Evolutionary conservation across 1,140 invertebrate species (phyloP).

Genomic region (Cyrtorhinus lividipennis): DNA sequence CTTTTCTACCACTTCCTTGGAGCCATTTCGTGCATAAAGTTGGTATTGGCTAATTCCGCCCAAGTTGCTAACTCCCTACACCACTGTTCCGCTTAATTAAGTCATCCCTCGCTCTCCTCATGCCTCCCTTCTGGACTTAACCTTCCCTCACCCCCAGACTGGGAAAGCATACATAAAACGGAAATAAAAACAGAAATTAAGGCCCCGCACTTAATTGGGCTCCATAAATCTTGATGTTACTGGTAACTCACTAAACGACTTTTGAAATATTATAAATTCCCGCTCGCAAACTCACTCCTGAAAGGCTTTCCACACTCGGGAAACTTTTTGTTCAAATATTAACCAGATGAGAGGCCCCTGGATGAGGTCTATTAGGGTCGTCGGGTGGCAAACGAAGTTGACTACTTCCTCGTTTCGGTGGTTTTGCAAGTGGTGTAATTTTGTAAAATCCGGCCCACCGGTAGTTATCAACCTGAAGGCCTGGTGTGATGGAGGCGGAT

Average conservation of each 20-base stretch:
- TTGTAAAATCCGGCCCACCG: too few relatives aligned
- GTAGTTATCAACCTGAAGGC: too few relatives aligned
- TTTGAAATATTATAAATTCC: slow-evolving; percentile 13
- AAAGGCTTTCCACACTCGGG: not conserved
- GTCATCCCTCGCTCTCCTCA: slow-evolving; percentile 4
- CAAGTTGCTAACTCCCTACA: slow-evolving; percentile 12
- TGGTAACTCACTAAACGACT: slow-evolving; percentile 11
- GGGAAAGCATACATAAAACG: slow-evolving; percentile 3
- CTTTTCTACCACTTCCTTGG: not conserved
- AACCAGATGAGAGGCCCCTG: not conserved
- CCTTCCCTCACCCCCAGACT: not conserved
- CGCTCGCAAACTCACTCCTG: not conserved
- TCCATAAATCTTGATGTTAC: slow-evolving; percentile 7
- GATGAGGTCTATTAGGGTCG: not conserved
- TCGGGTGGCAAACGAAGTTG: not conserved
- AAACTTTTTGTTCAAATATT: slow-evolving; percentile 3
- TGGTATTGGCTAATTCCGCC: slow-evolving; percentile 14
- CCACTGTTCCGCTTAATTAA: slow-evolving; percentile 13
- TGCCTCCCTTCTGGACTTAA: not conserved
- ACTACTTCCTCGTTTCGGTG: not conserved
- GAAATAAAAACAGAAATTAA: slow-evolving; percentile 16
- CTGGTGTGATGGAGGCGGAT: too few relatives aligned
- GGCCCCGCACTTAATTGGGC: slow-evolving; percentile 8
- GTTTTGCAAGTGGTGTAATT: slow-evolving; percentile 3
- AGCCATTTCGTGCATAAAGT: slow-evolving; percentile 10